These are phyloP conservation scores for Nineta flava DNA, from an alignment of 2,888 invertebrate species.

Conservation along the genomic window DNA sequence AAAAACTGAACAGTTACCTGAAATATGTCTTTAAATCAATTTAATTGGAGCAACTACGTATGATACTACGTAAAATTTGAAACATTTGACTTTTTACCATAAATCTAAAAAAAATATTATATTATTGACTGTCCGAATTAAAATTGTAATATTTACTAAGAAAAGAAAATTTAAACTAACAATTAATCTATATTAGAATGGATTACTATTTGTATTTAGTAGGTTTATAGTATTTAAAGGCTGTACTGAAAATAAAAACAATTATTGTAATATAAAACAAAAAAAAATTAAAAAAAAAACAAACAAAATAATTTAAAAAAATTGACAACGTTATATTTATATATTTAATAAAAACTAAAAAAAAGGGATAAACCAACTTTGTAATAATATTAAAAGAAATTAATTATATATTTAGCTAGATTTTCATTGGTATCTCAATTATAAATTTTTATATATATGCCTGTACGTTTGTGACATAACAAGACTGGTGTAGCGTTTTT, in stretches of 20 bases:
- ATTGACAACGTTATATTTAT: neutral
- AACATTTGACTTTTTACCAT: too few species aligned
- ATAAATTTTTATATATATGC: neutral
- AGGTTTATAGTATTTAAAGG: neutral
- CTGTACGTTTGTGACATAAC: conserved; percentile 7
- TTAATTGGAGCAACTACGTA: too few species aligned
- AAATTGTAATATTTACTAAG: neutral
- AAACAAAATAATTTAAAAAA: neutral
- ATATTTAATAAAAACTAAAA: too few species aligned
- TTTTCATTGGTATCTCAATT: too few species aligned
- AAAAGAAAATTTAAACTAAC: neutral
- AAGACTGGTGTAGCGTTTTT: conserved; percentile 8
- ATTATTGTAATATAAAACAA: neutral
- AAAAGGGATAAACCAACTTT: neutral
- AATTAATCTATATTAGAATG: neutral
- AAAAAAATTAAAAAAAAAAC: neutral
- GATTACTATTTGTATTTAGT: conserved; percentile 1
- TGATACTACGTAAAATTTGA: too few species aligned
- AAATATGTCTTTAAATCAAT: too few species aligned
- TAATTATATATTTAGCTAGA: neutral
- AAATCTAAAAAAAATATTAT: neutral
- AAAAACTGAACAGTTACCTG: too few species aligned
- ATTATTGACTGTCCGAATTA: conserved; percentile 5
- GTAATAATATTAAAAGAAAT: neutral
- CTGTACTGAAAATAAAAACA: conserved; percentile 5